These are phyloP conservation scores for Aproaerema taeniolella DNA, from an alignment of 2,888 invertebrate genomes.

Conservation along the genomic window DNA sequence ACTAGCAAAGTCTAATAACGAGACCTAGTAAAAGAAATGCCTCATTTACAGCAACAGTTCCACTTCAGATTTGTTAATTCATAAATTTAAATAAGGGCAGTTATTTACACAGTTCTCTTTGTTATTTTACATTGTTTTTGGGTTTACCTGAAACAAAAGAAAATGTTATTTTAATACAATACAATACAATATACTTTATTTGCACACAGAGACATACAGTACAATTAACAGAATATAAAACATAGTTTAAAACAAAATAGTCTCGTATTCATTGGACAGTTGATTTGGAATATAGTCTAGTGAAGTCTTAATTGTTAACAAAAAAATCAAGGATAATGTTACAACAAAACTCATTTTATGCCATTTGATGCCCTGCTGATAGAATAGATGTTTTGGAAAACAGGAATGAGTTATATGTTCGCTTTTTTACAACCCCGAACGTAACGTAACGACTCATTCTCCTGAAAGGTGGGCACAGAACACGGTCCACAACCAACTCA, in stretches of 20 bases:
- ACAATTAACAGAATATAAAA: no score
- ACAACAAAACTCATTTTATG: neutral
- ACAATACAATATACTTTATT: no score
- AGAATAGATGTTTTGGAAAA: no score
- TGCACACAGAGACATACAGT: no score
- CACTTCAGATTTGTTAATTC: constrained; percentile 29
- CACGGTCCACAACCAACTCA: no score
- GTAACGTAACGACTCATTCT: no score
- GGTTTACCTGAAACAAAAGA: constrained; percentile 23
- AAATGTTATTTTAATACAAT: neutral
- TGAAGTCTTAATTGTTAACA: neutral
- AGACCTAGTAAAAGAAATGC: neutral
- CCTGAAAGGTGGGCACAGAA: no score
- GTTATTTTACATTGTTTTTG: constrained; percentile 8
- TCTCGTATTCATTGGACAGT: no score
- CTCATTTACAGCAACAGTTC: constrained; percentile 1
- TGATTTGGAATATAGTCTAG: neutral
- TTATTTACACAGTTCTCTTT: constrained; percentile 7
- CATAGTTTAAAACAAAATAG: neutral
- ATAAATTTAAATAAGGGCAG: constrained; percentile 24
- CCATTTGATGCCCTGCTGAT: no score
- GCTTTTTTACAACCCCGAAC: no score
- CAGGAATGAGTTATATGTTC: no score
- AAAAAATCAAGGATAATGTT: neutral
- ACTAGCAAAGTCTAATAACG: neutral